A percentile compares a stretch with the other conserved stretches of the same genome.
Conservation (phyloP, 2,888 invertebrate species). For the Uloborus plumipes region DNA sequence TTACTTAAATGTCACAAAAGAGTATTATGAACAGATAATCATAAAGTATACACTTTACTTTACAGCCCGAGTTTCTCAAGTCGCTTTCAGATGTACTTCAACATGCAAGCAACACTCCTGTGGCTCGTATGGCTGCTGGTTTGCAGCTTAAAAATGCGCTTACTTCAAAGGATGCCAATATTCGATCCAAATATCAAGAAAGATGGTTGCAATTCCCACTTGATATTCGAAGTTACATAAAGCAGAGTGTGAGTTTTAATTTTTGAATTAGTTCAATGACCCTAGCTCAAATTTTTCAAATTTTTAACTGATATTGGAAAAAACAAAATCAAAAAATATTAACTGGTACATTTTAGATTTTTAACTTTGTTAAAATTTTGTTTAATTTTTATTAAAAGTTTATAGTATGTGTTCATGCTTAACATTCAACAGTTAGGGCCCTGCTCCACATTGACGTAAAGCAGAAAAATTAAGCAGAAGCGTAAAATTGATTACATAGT, state of each 20-base stretch:
- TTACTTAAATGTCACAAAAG: too few species aligned
- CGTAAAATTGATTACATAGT: too few species aligned
- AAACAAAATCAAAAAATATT: too few species aligned
- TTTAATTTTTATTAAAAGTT: too few species aligned
- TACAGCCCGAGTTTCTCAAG: conserved; percentile 88
- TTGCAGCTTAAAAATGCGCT: conserved; percentile 97
- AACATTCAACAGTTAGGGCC: too few species aligned
- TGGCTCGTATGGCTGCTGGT: conserved; percentile 98
- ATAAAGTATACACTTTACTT: conserved; percentile 47
- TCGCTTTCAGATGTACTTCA: conserved; percentile 92
- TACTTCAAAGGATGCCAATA: conserved; percentile 90
- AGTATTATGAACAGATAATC: background rate
- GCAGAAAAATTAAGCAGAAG: too few species aligned
- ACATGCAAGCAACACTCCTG: conserved; percentile 89
- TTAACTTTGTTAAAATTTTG: too few species aligned
- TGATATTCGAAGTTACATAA: conserved; percentile 88
- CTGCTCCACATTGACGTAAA: too few species aligned
- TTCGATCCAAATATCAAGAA: conserved; percentile 87
- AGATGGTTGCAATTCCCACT: conserved; percentile 93
- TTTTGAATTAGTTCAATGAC: background rate
- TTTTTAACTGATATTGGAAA: too few species aligned
- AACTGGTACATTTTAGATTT: too few species aligned
- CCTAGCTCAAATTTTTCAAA: too few species aligned
- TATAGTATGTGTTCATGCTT: too few species aligned
- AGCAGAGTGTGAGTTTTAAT: conserved; percentile 86